phyloP scores from a whole-genome alignment of 2,113 vertebrate genomes.

The Thryonomys swinderianus region DNA sequence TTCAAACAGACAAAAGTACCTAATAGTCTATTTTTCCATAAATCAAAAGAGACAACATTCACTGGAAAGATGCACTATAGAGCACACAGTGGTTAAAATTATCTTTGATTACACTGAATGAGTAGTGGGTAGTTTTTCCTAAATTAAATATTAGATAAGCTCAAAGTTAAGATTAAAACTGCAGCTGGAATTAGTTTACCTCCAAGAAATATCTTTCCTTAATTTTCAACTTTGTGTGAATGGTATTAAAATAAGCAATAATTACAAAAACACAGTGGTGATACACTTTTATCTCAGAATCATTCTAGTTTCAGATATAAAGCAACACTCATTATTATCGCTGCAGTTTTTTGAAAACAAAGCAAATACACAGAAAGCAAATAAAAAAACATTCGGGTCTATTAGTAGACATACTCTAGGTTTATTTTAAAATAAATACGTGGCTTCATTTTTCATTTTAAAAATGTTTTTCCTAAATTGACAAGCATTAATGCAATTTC shows the following conservation, averaged over 20 bases:
- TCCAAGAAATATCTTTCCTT: neutral
- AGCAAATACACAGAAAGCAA: neutral
- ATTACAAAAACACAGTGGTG: neutral
- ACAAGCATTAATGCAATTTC: neutral
- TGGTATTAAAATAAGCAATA: neutral
- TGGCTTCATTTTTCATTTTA: neutral
- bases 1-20: neutral
- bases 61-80: neutral
- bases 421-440: slow-evolving; percentile 1
- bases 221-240: slow-evolving; percentile 37
- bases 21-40: neutral
- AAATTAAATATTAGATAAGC: slow-evolving; percentile 24
- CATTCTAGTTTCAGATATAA: neutral
- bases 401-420: neutral
- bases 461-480: neutral
- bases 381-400: neutral
- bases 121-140: neutral
- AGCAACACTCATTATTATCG: neutral
- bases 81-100: neutral
- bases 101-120: neutral
- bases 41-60: slow-evolving; percentile 13
- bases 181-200: neutral
- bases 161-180: neutral
- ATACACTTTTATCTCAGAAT: neutral
- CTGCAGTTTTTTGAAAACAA: neutral